phyloP scores from a whole-genome alignment of 2,113 vertebrate genomes.

The Mohoua ochrocephala region DNA sequence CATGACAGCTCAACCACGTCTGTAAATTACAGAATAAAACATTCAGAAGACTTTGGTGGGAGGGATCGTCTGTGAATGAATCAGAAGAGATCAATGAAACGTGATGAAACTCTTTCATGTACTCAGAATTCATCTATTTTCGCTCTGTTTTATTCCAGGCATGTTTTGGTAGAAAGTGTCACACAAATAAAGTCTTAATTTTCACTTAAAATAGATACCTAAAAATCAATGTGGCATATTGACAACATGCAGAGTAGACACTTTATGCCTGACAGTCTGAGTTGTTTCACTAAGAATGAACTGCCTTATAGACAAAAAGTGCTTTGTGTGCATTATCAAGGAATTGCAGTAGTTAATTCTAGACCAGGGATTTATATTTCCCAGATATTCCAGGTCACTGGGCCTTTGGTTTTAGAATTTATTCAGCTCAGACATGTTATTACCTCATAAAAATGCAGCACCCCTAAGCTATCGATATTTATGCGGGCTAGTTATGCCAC shows the following conservation, averaged over 20 bases:
- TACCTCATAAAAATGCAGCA: not conserved
- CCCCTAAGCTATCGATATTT: not conserved
- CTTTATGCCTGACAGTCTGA: not conserved
- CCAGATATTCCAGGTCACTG: not conserved
- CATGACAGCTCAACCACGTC: rapidly evolving
- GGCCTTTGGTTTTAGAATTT: not conserved
- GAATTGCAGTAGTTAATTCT: not conserved
- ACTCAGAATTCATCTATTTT: not conserved
- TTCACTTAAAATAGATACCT: not conserved
- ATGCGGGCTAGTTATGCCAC: not conserved
- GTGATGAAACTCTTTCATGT: not conserved
- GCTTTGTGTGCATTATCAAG: not conserved
- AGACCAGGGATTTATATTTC: not conserved
- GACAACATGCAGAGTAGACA: not conserved
- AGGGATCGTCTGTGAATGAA: not conserved
- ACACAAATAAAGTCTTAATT: not conserved
- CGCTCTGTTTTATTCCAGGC: not conserved
- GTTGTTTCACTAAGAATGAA: not conserved
- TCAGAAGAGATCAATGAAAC: not conserved
- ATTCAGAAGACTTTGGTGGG: not conserved
- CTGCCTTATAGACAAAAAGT: not conserved
- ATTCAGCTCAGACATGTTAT: not conserved
- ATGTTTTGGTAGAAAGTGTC: not conserved
- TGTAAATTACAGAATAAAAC: not conserved
- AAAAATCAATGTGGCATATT: not conserved